These are phyloP conservation scores for Himalopsyche japonica DNA, from an alignment of 2,888 invertebrate genomes.

Conservation along the genomic window DNA sequence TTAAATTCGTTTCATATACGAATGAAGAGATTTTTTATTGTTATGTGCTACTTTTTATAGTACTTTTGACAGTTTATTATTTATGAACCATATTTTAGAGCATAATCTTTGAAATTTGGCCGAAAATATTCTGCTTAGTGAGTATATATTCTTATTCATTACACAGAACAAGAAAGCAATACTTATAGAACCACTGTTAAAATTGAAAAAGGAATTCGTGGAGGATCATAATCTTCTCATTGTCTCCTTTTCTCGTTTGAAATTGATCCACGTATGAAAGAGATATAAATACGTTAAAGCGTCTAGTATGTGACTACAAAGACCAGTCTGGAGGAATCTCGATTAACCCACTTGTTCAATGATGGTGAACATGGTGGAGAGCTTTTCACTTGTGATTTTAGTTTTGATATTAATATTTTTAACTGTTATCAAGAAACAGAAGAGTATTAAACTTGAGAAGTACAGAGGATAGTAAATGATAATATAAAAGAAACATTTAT, in stretches of 20 bases:
- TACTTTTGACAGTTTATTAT: too few species aligned
- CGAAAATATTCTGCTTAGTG: too few species aligned
- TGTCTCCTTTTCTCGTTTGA: background rate
- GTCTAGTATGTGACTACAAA: background rate
- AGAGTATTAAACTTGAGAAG: background rate
- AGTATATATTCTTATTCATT: background rate
- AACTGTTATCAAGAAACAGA: background rate
- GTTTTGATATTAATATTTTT: background rate
- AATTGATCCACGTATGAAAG: background rate
- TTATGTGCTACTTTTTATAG: too few species aligned
- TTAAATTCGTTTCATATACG: too few species aligned
- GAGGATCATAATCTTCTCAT: background rate
- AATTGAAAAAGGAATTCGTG: background rate
- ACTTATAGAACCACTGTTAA: background rate
- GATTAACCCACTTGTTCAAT: constrained; percentile 34
- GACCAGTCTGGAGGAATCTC: constrained; percentile 5
- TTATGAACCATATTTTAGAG: too few species aligned
- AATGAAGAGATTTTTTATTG: too few species aligned
- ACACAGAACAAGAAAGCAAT: background rate
- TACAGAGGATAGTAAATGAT: background rate
- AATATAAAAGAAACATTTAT: too few species aligned
- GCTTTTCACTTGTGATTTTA: constrained; percentile 7
- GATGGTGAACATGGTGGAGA: constrained; percentile 19
- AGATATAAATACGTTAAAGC: background rate
- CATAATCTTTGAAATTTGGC: too few species aligned